Base-by-base conservation (phyloP, 2,797 vertebrate species). In the Coluber constrictor region DNA sequence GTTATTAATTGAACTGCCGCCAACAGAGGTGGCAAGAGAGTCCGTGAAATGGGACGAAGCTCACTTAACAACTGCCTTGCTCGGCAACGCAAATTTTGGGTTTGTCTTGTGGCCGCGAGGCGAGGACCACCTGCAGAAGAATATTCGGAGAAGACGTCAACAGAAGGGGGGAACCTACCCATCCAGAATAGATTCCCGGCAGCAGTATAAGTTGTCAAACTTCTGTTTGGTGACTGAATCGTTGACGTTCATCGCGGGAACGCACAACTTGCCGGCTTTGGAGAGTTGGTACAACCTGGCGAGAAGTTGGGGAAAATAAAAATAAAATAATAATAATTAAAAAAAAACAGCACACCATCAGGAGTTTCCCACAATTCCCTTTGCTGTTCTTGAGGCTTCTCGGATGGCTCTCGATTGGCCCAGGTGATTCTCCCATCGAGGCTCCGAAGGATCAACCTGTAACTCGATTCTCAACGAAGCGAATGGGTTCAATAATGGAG, bases 181-280 rank as follows among this genome's bases (percentile, higher is more conserved):
- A 0, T 99, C 99, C 93, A 99, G 96, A 97, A 99, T 99, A 93
- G 99, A 99, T 96, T 99, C 99, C 66, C 99, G 97, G 98, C 99
- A 99, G 97, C 99, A 99, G 97, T 99, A 99, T 10, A 99, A 98
- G 97, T 99, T 99, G 97, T 99, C 99, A 95, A 99, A 99, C 97
- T 99, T 99, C 97, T 99, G 99, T 96, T 99, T 99, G 79, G 99
- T 99, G 92, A 99, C 99, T 0, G 99, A 99, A 96, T 99, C 99
- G 56, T 99, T 99, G 96, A 99, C 99, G 9, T 99, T 99, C 99
- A 99, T 99, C 92, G 99, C 99, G 5, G 99, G 99, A 74, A 99
- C 99, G 57, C 99, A 99, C 57, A 99, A 97, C 94, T 99, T 99
- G n/a, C 99, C 99, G 0, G 99, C 99, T 95, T 99, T 99, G 90